These are phyloP conservation scores for Zaprionus camerounensis DNA, from an alignment of 1,140 invertebrate species.

Conservation along the genomic window DNA sequence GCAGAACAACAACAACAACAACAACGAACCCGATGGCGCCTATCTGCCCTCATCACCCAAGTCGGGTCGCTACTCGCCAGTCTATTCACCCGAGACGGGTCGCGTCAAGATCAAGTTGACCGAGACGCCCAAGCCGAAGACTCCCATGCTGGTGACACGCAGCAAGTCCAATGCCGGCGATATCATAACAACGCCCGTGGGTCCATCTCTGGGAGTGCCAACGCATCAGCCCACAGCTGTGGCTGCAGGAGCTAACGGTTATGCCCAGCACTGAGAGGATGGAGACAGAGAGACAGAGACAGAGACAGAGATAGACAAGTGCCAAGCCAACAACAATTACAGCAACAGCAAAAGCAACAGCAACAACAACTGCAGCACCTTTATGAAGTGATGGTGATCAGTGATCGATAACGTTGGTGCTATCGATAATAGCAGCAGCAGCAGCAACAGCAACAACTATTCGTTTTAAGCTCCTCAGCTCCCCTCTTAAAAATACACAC, in stretches of 20 bases:
- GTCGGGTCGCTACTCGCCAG: slow-evolving; percentile 84
- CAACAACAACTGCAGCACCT: not conserved
- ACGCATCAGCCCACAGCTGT: slow-evolving; percentile 24
- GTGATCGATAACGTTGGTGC: slow-evolving; percentile 1
- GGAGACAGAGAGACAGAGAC: not conserved
- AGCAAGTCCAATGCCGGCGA: slow-evolving; percentile 87
- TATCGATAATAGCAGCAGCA: slow-evolving; percentile 3
- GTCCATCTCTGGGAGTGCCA: slow-evolving; percentile 6
- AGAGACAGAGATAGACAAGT: slow-evolving; percentile 30
- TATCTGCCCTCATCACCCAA: slow-evolving; percentile 84
- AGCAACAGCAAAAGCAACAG: slow-evolving; percentile 7
- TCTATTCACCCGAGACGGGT: slow-evolving; percentile 87
- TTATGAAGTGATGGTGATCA: not conserved
- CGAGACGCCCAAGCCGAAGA: slow-evolving; percentile 88
- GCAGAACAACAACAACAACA: slow-evolving; percentile 53
- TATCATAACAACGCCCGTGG: slow-evolving; percentile 86
- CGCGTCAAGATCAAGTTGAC: slow-evolving; percentile 88
- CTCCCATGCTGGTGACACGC: slow-evolving; percentile 87
- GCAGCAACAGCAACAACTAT: slow-evolving; percentile 61
- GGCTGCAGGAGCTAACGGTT: slow-evolving; percentile 29
- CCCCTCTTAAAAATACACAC: slow-evolving; percentile 50
- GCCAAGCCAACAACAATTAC: slow-evolving; percentile 35
- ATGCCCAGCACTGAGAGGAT: slow-evolving; percentile 47
- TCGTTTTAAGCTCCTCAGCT: slow-evolving; percentile 66
- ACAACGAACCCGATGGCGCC: slow-evolving; percentile 81